Base-by-base conservation (phyloP, 2,888 invertebrate genomes). In the Labia minor region DNA sequence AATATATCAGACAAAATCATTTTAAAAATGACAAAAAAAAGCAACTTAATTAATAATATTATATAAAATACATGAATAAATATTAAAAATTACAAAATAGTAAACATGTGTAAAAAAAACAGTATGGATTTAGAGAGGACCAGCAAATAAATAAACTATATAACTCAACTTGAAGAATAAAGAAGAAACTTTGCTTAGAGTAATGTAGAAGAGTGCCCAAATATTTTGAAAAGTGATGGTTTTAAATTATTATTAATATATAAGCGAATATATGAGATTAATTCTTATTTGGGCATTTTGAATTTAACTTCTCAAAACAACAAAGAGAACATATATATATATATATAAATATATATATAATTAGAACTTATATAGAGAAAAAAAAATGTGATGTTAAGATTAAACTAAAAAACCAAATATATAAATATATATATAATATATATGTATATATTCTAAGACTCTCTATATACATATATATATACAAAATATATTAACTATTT, bases 51-150 rank as follows among this genome's bases (percentile, higher is more conserved):
- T 10, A 49, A 11, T 49, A 49, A 33, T 33, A 33, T 11, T 6
- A 6, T 33, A n/a, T n/a, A n/a, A n/a, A 26, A 26, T 26, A 26
- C 26, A 26, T 26, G 8, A 26, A 26, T 26, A 26, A 26, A 26
- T 26, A 26, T 26, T 26, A 26, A 26, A 26, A 26, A 26, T 26
- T 26, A 26, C 8, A 26, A 26, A 26, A 26, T 26, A 26, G 26
- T 26, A 26, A 26, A 26, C 3, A 8, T 26, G 26, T 26, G 8
- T 26, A 6, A 21, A 11, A 63, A 19, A 49, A 68, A 21, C 19
- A 64, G n/a, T 16, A 67, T 65, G 26, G 64, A 49, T 14, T 49
- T 49, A 49, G 49, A 49, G 49, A 49, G 49, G 49, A 49, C 49
- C 49, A 49, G 6, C 49, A 26, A 26, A 6, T 6, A 26, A 26